phyloP scores from a whole-genome alignment of 2,113 vertebrate genomes.

The Crotalus horridus region DNA sequence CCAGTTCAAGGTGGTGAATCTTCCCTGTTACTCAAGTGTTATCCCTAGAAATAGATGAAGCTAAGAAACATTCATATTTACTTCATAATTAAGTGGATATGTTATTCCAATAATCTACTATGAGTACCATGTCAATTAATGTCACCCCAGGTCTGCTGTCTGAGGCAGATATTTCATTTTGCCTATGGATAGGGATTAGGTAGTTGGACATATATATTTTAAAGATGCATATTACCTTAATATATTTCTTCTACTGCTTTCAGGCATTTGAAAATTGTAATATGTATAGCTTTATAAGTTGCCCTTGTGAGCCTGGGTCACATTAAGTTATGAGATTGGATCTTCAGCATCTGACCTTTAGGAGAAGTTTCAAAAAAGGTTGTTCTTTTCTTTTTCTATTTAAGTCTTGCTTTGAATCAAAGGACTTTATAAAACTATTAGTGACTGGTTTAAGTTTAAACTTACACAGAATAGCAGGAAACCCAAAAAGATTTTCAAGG shows the following conservation, averaged over 20 bases:
- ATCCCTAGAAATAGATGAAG: neutral
- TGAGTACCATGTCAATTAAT: neutral
- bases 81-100: neutral
- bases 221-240: neutral
- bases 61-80: neutral
- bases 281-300: neutral
- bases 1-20: neutral
- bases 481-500: neutral
- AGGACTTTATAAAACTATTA: neutral
- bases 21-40: neutral
- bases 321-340: neutral
- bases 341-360: neutral
- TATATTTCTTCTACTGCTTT: neutral
- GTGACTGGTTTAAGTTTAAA: neutral
- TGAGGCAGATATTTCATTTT: neutral
- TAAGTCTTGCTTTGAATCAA: neutral
- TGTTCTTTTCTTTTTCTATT: neutral
- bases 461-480: neutral
- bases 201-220: neutral
- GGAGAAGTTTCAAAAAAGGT: neutral
- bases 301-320: neutral
- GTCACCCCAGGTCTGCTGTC: neutral
- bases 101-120: neutral
- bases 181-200: neutral
- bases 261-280: neutral